phyloP scores from a whole-genome alignment of 2,888 invertebrate species.

The Eurytoma californica region DNA sequence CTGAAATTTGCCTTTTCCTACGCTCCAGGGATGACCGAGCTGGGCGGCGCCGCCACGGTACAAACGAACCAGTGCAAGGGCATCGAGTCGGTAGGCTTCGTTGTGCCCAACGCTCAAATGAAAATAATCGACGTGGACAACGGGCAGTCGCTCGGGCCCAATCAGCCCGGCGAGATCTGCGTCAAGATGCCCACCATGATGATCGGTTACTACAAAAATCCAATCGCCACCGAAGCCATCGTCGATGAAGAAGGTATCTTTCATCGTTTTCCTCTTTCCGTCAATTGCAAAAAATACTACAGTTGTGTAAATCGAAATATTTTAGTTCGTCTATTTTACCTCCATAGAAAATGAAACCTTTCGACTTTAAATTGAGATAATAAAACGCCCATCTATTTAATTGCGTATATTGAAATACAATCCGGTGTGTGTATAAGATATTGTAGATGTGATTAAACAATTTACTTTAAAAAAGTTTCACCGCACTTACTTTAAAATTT shows the following conservation, averaged over 20 bases:
- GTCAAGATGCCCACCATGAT: slow-evolving; percentile 67
- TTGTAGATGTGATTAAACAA: no score
- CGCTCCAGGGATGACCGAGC: slow-evolving; percentile 65
- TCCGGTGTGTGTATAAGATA: no score
- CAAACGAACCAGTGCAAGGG: slow-evolving; percentile 54
- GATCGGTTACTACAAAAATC: slow-evolving; percentile 77
- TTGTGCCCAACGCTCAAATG: slow-evolving; percentile 56
- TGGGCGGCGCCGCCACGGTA: slow-evolving; percentile 51
- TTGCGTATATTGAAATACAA: no score
- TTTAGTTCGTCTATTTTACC: no score
- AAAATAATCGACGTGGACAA: slow-evolving; percentile 63
- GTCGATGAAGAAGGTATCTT: slow-evolving; percentile 76
- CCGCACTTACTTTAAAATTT: no score
- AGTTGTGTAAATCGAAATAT: no score
- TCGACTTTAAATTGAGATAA: no score
- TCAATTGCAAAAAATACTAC: no score
- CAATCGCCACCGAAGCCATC: slow-evolving; percentile 76
- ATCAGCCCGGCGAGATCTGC: slow-evolving; percentile 62
- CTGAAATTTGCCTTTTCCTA: not conserved
- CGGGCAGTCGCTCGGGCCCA: slow-evolving; percentile 60
- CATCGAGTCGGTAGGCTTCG: slow-evolving; percentile 63
- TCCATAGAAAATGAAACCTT: no score
- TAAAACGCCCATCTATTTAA: no score
- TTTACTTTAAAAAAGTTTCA: no score
- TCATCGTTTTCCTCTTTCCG: not conserved